Base-by-base conservation (phyloP, 2,113 vertebrate genomes). In the Pogona vitticeps region DNA sequence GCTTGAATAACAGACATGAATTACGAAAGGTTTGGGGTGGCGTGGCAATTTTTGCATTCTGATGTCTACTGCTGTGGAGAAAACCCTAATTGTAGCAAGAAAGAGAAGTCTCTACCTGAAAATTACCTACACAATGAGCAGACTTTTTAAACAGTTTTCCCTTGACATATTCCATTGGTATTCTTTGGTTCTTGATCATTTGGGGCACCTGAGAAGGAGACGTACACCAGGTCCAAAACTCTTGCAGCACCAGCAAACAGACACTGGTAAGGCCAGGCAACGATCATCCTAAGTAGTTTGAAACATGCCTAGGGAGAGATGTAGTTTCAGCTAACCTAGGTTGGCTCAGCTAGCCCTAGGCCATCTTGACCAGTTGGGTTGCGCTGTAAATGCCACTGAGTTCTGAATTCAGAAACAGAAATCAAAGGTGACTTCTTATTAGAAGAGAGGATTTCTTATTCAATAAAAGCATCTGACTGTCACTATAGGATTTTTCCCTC, bases 81-180 rank as follows among this genome's bases (percentile, higher is more conserved):
- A 77, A 91, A 1, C 84, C 33, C 5, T 83, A 93, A 89, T 88
- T 91, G 73, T 17, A 78, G 5, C 40, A 40, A 88, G 87, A 91
- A 93, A 86, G 90, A 88, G 90, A 80, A 91, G 67, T 26, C 52
- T 86, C 90, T 81, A 87, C 63, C 89, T 91, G 79, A 91, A 88
- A 93, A 94, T 68, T 0, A 90, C 91, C 33, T n/a, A 71, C 52
- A 91, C 78, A 89, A 90, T 72, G 92, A 23, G 71, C 81, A 71
- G 87, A 77, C 8, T 36, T 85, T 83, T 86, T 83, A 83, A 83
- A 75, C n/a, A 88, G 42, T 23, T 93, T 89, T 92, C 82, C 89
- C 84, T 71, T 86, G 38, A 20, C 67, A 87, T 0, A 82, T 90
- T 94, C 90, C 81, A 91, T 59, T 26, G 86, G 18, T 7, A 0